Evolutionary conservation across 2,888 invertebrate species (phyloP), one percentile per base, ranked within the genome.

Genomic region (Lobophora halterata): DNA sequence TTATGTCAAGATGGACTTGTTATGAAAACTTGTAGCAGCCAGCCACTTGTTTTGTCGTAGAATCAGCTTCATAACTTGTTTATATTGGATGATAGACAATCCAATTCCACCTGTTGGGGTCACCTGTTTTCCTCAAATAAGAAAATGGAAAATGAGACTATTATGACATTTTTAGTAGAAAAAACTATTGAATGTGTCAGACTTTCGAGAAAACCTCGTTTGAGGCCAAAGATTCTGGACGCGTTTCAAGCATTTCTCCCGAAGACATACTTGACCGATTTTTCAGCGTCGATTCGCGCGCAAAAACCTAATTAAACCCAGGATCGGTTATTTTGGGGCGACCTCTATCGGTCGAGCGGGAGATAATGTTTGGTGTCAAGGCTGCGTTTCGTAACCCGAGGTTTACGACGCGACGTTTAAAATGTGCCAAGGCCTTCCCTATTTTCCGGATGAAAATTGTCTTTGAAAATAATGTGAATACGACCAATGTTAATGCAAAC

Each of bases 281-380:
- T 77, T 82, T 79, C 67, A 19, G 27, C 27, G 37, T 37, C 61
- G 58, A 58, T 65, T 61, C 61, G 58, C 56, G 59, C 54, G 60
- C 60, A 66, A 52, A 74, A 72, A 70, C 71, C 72, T 65, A 79
- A 80, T 79, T 81, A 75, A 75, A 65, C 63, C 61, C 56, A 36
- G 61, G 65, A 69, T 58, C 61, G 64, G 66, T 72, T 86, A 86
- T 86, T 86, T 85, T 57, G 64, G 76, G 67, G 61, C 71, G 81
- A 71, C 85, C 82, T 82, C 79, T 80, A 65, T 69, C 75, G 70
- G 76, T 70, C 73, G 74, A 51, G n/a, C n/a, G n/a, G n/a, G 49
- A 66, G 85, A 85, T 87, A 85, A 79, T 71, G 65, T 82, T 76
- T 79, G 71, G 79, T 87, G 86, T 86, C 86, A 86, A 86, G 86